Percentiles rank a stretch among this genome's conserved stretches.
These are phyloP conservation scores for Bembecia ichneumoniformis DNA, from an alignment of 2,888 invertebrate genomes.

Conservation along the genomic window DNA sequence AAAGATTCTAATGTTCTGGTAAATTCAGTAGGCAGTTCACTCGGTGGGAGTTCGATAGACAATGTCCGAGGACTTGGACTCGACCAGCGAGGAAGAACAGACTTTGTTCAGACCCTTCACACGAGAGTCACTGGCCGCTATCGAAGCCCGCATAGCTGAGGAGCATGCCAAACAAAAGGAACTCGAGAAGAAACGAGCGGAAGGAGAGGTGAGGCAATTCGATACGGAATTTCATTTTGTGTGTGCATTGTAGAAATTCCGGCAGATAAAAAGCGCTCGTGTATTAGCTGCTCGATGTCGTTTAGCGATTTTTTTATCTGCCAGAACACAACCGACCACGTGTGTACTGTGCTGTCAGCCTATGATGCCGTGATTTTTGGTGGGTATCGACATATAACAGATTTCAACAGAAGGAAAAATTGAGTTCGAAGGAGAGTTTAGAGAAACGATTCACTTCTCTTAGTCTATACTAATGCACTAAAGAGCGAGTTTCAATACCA, in stretches of 20 bases:
- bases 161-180: conserved; percentile 97
- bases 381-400: too few relatives aligned
- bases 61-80: conserved; percentile 95
- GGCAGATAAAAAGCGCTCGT: conserved; percentile 4
- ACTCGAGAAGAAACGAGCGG: conserved; percentile 97
- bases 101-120: conserved; percentile 99
- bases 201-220: conserved; percentile 84
- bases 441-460: too few relatives aligned
- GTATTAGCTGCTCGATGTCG: conserved; percentile 16
- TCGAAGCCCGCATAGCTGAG: conserved; percentile 95
- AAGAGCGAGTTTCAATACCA: too few relatives aligned
- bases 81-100: conserved; percentile 96
- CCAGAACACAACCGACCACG: too few relatives aligned
- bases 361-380: too few relatives aligned
- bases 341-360: too few relatives aligned
- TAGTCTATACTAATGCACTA: too few relatives aligned
- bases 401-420: too few relatives aligned
- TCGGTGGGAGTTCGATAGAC: conserved; percentile 89
- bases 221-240: conserved; percentile 1
- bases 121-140: conserved; percentile 95
- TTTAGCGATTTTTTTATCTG: conserved; percentile 9
- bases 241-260: conserved; percentile 1
- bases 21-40: conserved; percentile 78
- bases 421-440: too few relatives aligned
- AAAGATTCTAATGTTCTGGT: too few relatives aligned